Evolutionary conservation across 2,113 vertebrate genomes (phyloP).

Genomic region (Lepus europaeus): DNA sequence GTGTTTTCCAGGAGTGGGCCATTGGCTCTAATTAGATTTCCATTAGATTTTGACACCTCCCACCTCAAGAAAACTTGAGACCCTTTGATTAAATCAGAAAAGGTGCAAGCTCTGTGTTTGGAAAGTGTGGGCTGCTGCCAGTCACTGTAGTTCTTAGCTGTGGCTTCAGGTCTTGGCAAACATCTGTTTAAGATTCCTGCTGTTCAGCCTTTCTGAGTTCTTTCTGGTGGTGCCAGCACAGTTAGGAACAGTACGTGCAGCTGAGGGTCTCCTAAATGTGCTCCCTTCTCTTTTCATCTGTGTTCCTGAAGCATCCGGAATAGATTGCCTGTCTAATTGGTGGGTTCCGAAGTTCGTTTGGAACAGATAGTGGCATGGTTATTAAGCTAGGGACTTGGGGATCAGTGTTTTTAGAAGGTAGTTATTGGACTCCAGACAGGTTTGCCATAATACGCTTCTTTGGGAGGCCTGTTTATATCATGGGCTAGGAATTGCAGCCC

Average conservation of each 20-base stretch:
- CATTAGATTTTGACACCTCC: neutral
- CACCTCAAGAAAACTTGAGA: neutral
- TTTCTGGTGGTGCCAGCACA: neutral
- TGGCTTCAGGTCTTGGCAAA: neutral
- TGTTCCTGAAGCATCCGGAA: neutral
- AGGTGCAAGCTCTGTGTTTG: neutral
- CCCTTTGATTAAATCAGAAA: neutral
- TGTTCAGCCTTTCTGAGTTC: neutral
- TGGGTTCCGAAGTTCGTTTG: neutral
- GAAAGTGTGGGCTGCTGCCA: neutral
- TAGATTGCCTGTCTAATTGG: neutral
- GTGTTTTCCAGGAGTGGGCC: neutral
- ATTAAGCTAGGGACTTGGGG: neutral
- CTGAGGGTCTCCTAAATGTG: neutral
- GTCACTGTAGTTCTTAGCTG: neutral
- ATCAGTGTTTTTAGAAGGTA: neutral
- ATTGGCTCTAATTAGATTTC: constrained; percentile 7
- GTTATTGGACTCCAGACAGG: neutral
- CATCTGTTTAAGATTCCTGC: neutral
- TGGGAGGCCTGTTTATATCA: neutral
- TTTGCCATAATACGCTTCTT: neutral
- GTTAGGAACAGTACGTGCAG: no score
- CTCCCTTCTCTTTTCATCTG: neutral
- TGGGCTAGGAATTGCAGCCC: neutral
- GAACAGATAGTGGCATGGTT: neutral